Base-by-base conservation (phyloP, 2,888 invertebrate species). In the Tortrix viridana region DNA sequence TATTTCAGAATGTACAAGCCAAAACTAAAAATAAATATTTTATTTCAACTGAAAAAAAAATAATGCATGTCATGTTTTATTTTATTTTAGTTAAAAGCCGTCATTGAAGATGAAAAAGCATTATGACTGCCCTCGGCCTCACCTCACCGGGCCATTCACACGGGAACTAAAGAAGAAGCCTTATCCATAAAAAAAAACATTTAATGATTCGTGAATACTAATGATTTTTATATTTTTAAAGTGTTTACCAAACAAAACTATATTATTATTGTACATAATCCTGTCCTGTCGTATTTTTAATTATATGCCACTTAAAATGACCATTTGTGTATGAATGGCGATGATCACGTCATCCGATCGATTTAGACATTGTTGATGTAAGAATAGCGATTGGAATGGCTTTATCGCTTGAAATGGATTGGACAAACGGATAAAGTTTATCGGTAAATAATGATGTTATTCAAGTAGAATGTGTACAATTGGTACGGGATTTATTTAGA, bases 281-380 rank as follows among this genome's bases (percentile, higher is more conserved):
- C n/a, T 37, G 3, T 9, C 7, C 23, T 38, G 4, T n/a, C 12
- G n/a, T n/a, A n/a, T n/a, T 14, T 38, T 14, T 38, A n/a, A 38
- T 38, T 41, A n/a, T 41, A 16, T n/a, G 41, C 5, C 41, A 41
- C 5, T 26, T n/a, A 5, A 41, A 41, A 41, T 41, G 16, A 41
- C n/a, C 16, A 41, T 38, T 38, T 38, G 16, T 41, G 16, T 41
- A 18, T 55, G 48, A 55, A 55, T 55, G 48, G 48, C 12, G 32
- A 32, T 22, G 59, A 52, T 59, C 59, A 44, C 61, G 49, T 61
- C 61, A 55, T 44, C 49, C 9, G n/a, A 49, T 55, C 61, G 22
- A 49, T 56, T 54, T 43, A 43, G 49, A 20, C 32, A 55, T 61
- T 61, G 55, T 61, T 12, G 49, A 18, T 19, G 6, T 37, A 9